A percentile compares a stretch with the other conserved stretches of the same genome.
Evolutionary conservation across 2,113 vertebrate genomes (phyloP).

Genomic region (Ascaphus truei): DNA sequence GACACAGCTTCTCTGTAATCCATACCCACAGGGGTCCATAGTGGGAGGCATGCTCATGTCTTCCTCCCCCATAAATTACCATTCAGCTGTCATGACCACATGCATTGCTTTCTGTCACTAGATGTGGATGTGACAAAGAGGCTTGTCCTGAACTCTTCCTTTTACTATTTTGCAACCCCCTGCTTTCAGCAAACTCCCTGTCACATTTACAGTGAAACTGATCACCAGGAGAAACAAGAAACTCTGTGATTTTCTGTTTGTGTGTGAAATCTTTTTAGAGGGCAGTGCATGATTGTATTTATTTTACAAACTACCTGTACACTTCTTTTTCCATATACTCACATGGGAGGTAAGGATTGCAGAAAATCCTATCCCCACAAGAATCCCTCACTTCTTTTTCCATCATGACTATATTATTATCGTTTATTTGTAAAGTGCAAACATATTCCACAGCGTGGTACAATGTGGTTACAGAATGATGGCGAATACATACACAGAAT

Average conservation of each 20-base stretch:
- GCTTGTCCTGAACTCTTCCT: constrained; percentile 1
- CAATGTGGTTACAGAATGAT: no score
- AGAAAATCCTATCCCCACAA: no score
- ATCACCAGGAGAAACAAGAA: neutral
- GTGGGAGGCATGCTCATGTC: constrained; percentile 33
- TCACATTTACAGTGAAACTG: neutral
- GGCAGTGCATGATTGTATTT: neutral
- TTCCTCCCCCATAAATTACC: constrained; percentile 31
- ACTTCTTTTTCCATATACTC: neutral
- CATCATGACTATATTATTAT: no score
- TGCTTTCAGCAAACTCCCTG: neutral
- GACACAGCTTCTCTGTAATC: constrained; percentile 43
- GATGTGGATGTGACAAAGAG: constrained; percentile 23
- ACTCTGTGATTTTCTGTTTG: neutral
- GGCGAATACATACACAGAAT: no score
- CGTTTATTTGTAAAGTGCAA: no score
- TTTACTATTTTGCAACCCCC: neutral
- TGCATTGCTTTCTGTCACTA: constrained; percentile 33
- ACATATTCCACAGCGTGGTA: no score
- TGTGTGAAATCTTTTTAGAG: neutral
- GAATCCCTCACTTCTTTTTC: no score
- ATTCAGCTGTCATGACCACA: constrained; percentile 37
- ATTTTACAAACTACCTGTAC: neutral
- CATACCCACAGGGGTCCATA: constrained; percentile 30
- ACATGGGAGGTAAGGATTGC: no score